Evolutionary conservation across 2,888 invertebrate genomes (phyloP).

Genomic region (Himalopsyche kuldschensis): DNA sequence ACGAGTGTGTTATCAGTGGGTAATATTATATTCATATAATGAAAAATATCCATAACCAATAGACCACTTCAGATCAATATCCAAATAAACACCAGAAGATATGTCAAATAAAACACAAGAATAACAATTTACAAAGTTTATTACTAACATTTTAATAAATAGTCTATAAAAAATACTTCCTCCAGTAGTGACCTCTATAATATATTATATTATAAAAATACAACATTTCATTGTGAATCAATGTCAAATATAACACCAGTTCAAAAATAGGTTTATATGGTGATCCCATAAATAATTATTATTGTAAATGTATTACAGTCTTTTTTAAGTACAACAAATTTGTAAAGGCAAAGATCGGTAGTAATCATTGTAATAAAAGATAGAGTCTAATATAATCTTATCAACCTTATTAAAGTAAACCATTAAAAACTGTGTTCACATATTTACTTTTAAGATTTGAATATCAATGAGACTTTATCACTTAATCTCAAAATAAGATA

Average conservation of each 20-base stretch:
- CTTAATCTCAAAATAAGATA: too few relatives aligned
- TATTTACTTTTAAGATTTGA: too few relatives aligned
- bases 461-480: too few relatives aligned
- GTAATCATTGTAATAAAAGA: too few relatives aligned
- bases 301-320: not conserved
- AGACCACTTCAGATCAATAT: not conserved
- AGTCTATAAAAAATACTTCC: slow-evolving; percentile 18
- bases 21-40: too few relatives aligned
- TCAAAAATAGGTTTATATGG: not conserved
- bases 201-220: not conserved
- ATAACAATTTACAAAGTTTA: slow-evolving; percentile 34
- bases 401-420: too few relatives aligned
- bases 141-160: slow-evolving; percentile 29
- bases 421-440: too few relatives aligned
- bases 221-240: not conserved
- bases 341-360: not conserved
- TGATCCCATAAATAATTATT: not conserved
- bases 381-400: too few relatives aligned
- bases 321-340: not conserved
- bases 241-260: not conserved
- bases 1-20: not conserved
- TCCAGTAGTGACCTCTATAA: not conserved
- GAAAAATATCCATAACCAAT: too few relatives aligned
- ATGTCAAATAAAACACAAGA: not conserved
- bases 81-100: not conserved